A percentile compares a stretch with the other conserved stretches of the same genome.
These are phyloP conservation scores for Myioborus melanocephalus DNA, from an alignment of 2,797 vertebrate species.

Conservation along the genomic window DNA sequence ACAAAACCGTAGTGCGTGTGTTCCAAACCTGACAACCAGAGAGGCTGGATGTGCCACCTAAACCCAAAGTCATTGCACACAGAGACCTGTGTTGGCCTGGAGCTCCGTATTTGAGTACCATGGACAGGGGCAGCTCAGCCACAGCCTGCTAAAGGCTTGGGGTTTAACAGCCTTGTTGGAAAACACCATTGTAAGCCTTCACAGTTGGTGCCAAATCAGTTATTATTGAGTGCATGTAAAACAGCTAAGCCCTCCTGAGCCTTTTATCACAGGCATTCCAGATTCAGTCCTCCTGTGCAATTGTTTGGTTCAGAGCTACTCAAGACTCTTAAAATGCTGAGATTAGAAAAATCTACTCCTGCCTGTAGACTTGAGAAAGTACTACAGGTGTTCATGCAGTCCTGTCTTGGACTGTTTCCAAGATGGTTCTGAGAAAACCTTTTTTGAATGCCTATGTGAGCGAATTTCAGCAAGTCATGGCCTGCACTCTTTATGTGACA, in stretches of 20 bases:
- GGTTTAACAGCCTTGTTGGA: background rate
- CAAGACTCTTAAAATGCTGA: background rate
- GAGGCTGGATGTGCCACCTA: background rate
- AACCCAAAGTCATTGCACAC: rapidly evolving
- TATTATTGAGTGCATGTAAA: background rate
- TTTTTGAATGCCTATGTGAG: background rate
- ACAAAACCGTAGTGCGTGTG: rapidly evolving
- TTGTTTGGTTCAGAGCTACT: background rate
- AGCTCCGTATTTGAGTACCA: background rate
- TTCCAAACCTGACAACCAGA: background rate
- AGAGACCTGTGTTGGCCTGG: rapidly evolving
- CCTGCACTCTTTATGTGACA: background rate
- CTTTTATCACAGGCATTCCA: background rate
- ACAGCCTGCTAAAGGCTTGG: no score
- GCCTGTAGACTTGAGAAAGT: background rate
- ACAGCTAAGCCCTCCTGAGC: background rate
- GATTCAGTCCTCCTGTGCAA: background rate
- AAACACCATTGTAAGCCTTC: background rate
- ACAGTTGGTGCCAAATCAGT: background rate
- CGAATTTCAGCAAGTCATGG: background rate
- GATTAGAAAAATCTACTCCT: background rate
- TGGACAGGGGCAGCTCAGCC: background rate
- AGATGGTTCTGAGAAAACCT: background rate
- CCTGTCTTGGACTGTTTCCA: background rate
- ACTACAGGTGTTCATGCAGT: background rate